These are phyloP conservation scores for Euura saliciscinereae DNA, from an alignment of 1,140 invertebrate genomes.

Conservation along the genomic window DNA sequence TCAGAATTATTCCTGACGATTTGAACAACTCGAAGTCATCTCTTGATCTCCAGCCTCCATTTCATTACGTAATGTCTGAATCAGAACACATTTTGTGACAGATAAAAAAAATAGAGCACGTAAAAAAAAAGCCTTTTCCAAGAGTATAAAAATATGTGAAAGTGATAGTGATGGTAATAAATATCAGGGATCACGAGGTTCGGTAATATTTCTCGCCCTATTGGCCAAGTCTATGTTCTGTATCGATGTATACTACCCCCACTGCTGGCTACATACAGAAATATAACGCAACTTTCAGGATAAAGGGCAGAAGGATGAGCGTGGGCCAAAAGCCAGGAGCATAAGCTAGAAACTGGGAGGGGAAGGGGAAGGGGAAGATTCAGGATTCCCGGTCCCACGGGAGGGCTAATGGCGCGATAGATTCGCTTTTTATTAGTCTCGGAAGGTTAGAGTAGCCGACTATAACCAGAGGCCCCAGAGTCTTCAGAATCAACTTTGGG, in stretches of 20 bases:
- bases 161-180: background rate
- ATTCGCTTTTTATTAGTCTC: constrained; percentile 13
- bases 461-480: no score
- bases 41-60: no score
- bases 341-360: background rate
- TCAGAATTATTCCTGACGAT: no score
- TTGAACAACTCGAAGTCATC: no score
- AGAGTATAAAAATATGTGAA: no score
- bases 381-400: background rate
- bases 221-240: background rate
- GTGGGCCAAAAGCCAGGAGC: background rate
- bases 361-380: background rate
- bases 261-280: no score
- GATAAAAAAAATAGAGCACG: no score
- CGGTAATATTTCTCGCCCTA: constrained; percentile 11
- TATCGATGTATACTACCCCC: background rate
- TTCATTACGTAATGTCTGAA: no score
- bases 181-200: constrained; percentile 4
- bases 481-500: no score
- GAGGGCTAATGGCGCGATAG: constrained; percentile 15
- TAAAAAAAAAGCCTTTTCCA: no score
- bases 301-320: background rate
- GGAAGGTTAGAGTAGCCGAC: constrained; percentile 7
- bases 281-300: background rate
- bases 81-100: no score